Conservation (phyloP, 2,797 vertebrate species). For the Acanthiza pusilla region DNA sequence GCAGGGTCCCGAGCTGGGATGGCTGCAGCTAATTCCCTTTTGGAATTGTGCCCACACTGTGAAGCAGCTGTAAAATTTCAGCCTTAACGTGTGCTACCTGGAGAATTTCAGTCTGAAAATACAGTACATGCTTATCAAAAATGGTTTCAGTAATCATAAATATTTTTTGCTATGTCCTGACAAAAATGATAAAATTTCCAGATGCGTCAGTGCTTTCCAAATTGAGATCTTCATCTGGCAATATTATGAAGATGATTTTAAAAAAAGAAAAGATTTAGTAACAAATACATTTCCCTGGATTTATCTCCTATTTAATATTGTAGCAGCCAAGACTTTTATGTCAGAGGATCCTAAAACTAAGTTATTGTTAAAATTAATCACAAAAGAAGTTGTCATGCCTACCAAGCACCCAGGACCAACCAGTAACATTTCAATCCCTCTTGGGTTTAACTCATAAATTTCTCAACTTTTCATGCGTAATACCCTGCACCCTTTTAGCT, state of each 20-base stretch:
- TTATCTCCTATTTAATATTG: constrained; percentile 43
- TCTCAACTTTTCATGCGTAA: not conserved
- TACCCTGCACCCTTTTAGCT: not conserved
- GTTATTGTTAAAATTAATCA: constrained; percentile 42
- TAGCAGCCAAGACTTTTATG: not conserved
- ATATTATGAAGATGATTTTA: not conserved
- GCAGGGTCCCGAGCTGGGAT: not conserved
- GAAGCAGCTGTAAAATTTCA: not conserved
- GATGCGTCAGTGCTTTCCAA: not conserved
- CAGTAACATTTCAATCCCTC: not conserved
- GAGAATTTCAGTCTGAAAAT: not conserved
- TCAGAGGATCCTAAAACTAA: constrained; percentile 38
- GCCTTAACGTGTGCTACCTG: not conserved
- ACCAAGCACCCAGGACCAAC: not conserved
- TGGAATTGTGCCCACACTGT: not conserved
- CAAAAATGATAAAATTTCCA: not conserved
- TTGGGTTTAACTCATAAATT: not conserved
- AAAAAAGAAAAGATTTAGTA: constrained; percentile 10
- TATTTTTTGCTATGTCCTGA: not conserved
- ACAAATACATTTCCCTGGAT: not conserved
- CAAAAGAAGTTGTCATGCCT: not conserved
- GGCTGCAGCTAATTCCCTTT: not conserved
- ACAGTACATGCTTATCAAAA: not conserved
- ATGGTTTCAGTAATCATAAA: not conserved
- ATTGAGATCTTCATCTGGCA: not conserved